Conservation (phyloP, 2,113 vertebrate genomes). For the Pantherophis guttatus region DNA sequence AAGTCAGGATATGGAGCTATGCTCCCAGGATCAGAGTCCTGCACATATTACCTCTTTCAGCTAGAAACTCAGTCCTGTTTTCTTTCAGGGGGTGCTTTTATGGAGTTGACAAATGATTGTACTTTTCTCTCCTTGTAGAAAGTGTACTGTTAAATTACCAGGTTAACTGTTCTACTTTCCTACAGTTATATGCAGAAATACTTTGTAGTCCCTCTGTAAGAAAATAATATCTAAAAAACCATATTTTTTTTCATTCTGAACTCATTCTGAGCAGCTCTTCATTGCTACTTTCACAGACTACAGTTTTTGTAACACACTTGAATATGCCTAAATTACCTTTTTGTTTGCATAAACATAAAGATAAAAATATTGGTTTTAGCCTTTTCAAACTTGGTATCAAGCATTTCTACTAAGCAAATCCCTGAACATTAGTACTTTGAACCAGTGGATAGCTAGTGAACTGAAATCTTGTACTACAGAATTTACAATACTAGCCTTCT, state of each 20-base stretch:
- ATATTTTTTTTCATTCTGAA: background rate
- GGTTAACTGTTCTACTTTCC: background rate
- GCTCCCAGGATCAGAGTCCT: background rate
- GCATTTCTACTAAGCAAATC: background rate
- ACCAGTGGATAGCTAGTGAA: background rate
- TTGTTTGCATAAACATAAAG: background rate
- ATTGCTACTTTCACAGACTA: background rate
- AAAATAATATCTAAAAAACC: background rate
- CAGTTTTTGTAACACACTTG: background rate
- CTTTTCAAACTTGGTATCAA: background rate
- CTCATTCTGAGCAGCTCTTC: fast-evolving
- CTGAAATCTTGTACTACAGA: background rate
- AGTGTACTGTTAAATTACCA: background rate
- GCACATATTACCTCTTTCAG: background rate
- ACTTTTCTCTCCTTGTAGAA: background rate
- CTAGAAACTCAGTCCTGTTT: background rate
- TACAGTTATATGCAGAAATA: background rate
- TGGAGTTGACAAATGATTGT: background rate
- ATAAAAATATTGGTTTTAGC: background rate
- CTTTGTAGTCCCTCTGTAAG: background rate
- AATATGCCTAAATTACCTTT: background rate
- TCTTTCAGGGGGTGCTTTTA: constrained; percentile 5
- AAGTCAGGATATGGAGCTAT: background rate
- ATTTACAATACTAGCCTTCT: background rate
- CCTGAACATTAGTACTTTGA: background rate